Percentiles rank a stretch among this genome's conserved stretches.
These are phyloP conservation scores for Elysia crispata DNA, from an alignment of 2,888 invertebrate genomes.

Conservation along the genomic window DNA sequence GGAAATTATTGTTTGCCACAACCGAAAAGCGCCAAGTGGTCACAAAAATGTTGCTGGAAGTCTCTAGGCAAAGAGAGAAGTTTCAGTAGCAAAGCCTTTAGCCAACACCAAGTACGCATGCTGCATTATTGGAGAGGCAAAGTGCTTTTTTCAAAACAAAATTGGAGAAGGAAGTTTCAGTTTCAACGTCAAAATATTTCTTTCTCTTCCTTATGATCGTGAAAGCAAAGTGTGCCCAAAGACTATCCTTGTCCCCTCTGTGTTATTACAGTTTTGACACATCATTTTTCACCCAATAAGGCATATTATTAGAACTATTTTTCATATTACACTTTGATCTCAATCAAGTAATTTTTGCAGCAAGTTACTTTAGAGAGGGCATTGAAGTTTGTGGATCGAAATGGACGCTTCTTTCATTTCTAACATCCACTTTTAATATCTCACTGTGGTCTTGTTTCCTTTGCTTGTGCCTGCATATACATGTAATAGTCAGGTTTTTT, in stretches of 20 bases:
- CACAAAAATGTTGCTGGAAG: background rate
- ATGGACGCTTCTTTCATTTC: no score
- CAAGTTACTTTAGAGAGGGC: background rate
- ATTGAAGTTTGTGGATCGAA: slow-evolving; percentile 14
- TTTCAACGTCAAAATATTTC: background rate
- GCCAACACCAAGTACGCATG: slow-evolving; percentile 1
- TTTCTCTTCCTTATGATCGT: slow-evolving; percentile 1
- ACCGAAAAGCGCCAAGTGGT: background rate
- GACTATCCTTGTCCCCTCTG: background rate
- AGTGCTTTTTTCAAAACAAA: slow-evolving; percentile 4
- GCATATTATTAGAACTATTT: background rate
- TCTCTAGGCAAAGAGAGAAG: slow-evolving; percentile 4
- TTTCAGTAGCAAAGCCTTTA: slow-evolving; percentile 4
- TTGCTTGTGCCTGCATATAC: no score
- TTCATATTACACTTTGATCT: background rate
- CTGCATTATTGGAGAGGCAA: background rate
- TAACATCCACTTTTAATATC: no score
- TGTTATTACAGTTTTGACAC: slow-evolving; percentile 1
- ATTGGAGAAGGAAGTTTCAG: slow-evolving; percentile 1
- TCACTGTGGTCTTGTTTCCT: no score
- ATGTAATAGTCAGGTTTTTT: no score
- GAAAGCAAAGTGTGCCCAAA: background rate
- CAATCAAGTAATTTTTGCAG: background rate
- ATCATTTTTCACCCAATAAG: background rate
- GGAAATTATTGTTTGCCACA: background rate